Base-by-base conservation (phyloP, 2,888 invertebrate genomes). In the Drosophila prostipennis region DNA sequence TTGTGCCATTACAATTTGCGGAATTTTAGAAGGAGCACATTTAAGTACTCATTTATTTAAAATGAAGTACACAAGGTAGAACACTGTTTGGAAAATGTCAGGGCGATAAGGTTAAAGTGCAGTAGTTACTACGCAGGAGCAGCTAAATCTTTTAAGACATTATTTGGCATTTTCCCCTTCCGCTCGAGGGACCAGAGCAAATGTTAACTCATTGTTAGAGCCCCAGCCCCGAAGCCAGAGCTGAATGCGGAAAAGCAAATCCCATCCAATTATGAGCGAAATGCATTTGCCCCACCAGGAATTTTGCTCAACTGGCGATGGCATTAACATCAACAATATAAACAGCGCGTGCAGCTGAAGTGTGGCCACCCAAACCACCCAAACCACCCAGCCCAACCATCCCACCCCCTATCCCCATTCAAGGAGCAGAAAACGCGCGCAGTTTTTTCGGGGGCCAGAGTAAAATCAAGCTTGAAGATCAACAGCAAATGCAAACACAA, bases 391-490 rank as follows among this genome's bases (percentile, higher is more conserved):
- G n/a, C n/a, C n/a, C n/a, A n/a, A n/a, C 46, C 16, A 46, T 23
- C 23, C 8, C 36, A 10, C 19, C 23, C 48, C 36, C 11, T 19
- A 39, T 19, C 32, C 48, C 16, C 16, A n/a, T 34, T 48, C 48
- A 34, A 48, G 48, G 32, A 46, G 34, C 54, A 16, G 42, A 3
- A 40, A 82, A 82, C 72, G 83, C 75, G 77, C 64, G 82, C 54
- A 72, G 45, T 53, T 55, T 71, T 68, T 71, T 42, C 8, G 34
- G 63, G 48, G 32, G 36, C 37, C 34, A 42, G 29, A 55, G 55
- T 48, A 51, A 85, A 85, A 74, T 77, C 80, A 55, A 71, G 60
- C 76, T 65, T 64, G 54, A 69, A 73, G 71, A 82, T 82, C 80
- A 79, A 82, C 76, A 61, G 53, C 67, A 77, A 80, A 60, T 46